A percentile compares a stretch with the other conserved stretches of the same genome.
Conservation (phyloP, 2,113 vertebrate species). For the Orycteropus afer region DNA sequence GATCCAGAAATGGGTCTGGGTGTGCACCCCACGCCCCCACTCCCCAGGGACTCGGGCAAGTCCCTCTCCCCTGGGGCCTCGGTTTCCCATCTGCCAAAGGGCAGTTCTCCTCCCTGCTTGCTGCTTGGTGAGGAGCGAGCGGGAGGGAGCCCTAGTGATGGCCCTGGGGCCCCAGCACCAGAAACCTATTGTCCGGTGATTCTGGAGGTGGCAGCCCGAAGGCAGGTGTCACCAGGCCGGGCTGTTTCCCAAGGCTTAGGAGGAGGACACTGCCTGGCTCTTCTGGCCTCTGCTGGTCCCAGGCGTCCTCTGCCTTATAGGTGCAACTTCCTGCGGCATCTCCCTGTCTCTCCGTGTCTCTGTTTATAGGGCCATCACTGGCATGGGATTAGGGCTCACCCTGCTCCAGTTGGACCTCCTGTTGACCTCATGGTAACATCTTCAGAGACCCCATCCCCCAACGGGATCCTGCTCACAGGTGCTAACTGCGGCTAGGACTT, state of each 20-base stretch:
- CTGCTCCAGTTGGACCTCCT: neutral
- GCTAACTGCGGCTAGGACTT: too few species aligned
- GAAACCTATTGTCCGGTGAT: neutral
- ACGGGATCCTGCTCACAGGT: neutral
- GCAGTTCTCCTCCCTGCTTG: neutral
- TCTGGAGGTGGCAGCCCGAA: neutral
- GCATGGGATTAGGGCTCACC: neutral
- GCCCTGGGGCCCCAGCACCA: neutral
- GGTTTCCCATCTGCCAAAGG: neutral
- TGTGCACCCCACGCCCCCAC: rapidly evolving
- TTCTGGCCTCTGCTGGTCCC: neutral
- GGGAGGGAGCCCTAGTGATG: neutral
- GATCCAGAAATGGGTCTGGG: neutral
- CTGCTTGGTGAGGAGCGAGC: neutral
- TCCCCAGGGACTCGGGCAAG: rapidly evolving
- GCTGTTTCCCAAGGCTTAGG: neutral
- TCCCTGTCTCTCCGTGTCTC: neutral
- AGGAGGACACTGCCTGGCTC: neutral
- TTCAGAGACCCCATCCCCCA: neutral
- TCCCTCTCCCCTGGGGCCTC: rapidly evolving
- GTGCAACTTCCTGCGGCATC: neutral
- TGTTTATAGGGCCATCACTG: neutral
- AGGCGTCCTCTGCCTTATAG: neutral
- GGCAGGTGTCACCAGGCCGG: too few species aligned
- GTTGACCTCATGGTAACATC: neutral